These are phyloP conservation scores for Motacilla tschutschensis DNA, from an alignment of 2,113 vertebrate species.

Conservation along the genomic window DNA sequence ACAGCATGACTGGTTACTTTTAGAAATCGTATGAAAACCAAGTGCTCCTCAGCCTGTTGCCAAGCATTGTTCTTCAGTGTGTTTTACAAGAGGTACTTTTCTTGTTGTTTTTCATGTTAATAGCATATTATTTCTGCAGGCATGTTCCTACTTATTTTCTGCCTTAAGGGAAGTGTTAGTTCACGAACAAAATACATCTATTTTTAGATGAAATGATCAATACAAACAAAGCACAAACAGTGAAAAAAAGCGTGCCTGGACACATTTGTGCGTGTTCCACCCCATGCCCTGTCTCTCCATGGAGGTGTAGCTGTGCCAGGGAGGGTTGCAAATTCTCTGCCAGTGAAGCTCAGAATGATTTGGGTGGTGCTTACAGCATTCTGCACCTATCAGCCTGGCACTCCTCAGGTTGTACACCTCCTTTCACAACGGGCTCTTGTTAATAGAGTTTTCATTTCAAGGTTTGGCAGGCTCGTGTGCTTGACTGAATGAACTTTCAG, in stretches of 20 bases:
- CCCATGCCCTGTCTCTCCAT: fast-evolving
- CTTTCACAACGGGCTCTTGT: not conserved
- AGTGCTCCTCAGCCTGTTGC: constrained; percentile 46
- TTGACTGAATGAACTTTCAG: constrained; percentile 72
- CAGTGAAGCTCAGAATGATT: not conserved
- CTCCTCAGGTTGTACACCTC: constrained; percentile 1
- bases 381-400: not conserved
- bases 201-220: constrained; percentile 14
- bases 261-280: not conserved
- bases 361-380: not conserved
- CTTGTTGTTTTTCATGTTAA: constrained; percentile 33
- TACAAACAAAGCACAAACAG: not conserved
- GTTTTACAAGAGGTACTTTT: constrained; percentile 52
- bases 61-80: constrained; percentile 50
- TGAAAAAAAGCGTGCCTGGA: not conserved
- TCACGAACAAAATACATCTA: not conserved
- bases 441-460: constrained; percentile 61
- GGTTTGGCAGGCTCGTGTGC: constrained; percentile 49
- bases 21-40: constrained; percentile 42
- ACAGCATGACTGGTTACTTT: constrained; percentile 30
- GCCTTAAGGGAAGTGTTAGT: constrained; percentile 8
- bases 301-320: not conserved
- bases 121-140: constrained; percentile 35
- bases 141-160: constrained; percentile 36
- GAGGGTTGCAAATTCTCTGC: not conserved